Conservation (phyloP, 2,888 invertebrate genomes). For the Amphipyra tragopoginis region DNA sequence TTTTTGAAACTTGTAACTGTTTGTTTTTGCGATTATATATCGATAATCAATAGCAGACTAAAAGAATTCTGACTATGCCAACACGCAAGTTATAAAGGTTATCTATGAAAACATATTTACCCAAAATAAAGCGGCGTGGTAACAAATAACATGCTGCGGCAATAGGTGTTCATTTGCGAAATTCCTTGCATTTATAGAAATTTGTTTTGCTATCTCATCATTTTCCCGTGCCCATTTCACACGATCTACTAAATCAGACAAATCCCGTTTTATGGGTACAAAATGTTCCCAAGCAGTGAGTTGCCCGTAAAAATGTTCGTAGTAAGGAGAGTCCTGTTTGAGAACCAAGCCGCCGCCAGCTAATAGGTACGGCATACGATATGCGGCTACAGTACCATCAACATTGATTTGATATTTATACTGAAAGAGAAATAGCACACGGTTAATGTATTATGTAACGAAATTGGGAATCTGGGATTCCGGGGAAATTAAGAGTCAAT, state of each 20-base stretch:
- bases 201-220: constrained; percentile 91
- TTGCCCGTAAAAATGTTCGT: constrained; percentile 97
- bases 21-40: no score
- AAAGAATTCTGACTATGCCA: no score
- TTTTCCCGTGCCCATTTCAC: constrained; percentile 94
- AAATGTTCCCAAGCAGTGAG: constrained; percentile 94
- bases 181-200: constrained; percentile 91
- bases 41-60: no score
- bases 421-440: constrained; percentile 87
- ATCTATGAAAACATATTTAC: constrained; percentile 58
- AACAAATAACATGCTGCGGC: constrained; percentile 96
- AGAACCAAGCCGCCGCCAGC: constrained; percentile 96
- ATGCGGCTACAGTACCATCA: constrained; percentile 99
- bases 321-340: constrained; percentile 98
- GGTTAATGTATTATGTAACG: not conserved
- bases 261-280: constrained; percentile 94
- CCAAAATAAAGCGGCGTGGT: constrained; percentile 91
- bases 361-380: constrained; percentile 97
- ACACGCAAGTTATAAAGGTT: no score
- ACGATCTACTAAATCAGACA: constrained; percentile 94
- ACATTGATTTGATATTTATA: constrained; percentile 98
- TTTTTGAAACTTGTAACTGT: no score
- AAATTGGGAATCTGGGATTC: not conserved
- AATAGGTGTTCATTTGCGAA: constrained; percentile 94
- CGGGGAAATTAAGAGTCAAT: no score